Evolutionary conservation across 2,113 vertebrate species (phyloP).

Genomic region (Apus apus): DNA sequence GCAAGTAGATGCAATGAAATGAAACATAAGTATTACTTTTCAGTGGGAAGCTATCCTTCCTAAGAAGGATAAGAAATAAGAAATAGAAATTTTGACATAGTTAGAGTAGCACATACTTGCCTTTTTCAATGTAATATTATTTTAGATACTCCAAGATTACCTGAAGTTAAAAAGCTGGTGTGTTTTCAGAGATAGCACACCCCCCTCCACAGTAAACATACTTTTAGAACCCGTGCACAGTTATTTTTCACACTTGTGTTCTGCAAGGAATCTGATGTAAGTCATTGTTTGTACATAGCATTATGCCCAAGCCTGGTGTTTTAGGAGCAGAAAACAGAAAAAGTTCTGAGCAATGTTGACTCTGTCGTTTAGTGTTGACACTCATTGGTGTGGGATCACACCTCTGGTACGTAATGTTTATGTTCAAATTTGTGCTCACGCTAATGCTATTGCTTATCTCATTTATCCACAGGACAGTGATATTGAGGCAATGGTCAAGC

Average conservation of each 20-base stretch:
- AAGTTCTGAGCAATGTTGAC: neutral
- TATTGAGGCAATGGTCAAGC: slow-evolving; percentile 78
- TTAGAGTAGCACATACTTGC: neutral
- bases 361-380: neutral
- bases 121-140: neutral
- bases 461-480: slow-evolving; percentile 81
- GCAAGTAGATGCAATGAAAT: neutral
- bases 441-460: neutral
- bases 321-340: neutral
- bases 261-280: neutral
- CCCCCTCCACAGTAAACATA: neutral
- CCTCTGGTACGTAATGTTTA: neutral
- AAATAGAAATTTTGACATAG: neutral
- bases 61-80: too few relatives aligned
- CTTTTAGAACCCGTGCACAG: neutral
- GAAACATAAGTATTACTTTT: neutral
- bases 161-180: neutral
- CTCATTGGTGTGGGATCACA: neutral
- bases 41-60: neutral
- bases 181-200: neutral
- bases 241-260: neutral
- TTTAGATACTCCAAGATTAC: slow-evolving; percentile 3
- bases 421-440: neutral
- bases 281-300: neutral
- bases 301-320: neutral